Percentiles rank a stretch among this genome's conserved stretches.
Conservation (phyloP, 2,888 invertebrate species). For the Himalopsyche anomala region DNA sequence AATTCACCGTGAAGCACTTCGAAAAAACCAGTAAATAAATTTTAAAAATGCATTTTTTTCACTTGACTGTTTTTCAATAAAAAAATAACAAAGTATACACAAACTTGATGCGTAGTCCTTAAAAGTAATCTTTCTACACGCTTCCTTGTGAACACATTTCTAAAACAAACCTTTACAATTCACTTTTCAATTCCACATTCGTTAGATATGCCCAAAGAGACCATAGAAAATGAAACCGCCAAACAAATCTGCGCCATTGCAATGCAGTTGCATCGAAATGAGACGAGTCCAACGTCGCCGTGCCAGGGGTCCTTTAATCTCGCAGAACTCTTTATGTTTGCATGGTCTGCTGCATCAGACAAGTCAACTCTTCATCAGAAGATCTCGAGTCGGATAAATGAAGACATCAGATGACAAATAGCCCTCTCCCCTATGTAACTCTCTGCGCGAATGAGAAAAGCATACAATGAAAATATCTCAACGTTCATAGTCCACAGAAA, state of each 20-base stretch:
- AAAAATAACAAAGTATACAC: too few relatives aligned
- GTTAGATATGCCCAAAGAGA: slow-evolving; percentile 30
- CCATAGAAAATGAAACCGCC: background rate
- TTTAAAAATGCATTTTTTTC: too few relatives aligned
- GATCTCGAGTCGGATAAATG: slow-evolving; percentile 49
- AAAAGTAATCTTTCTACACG: background rate
- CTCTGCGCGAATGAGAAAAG: background rate
- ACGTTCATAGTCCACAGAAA: background rate
- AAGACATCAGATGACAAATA: slow-evolving; percentile 20
- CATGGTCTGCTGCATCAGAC: slow-evolving; percentile 29
- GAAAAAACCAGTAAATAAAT: too few relatives aligned
- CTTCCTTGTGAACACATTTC: slow-evolving; percentile 7
- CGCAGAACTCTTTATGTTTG: slow-evolving; percentile 55
- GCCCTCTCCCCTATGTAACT: background rate
- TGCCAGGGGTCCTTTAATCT: slow-evolving; percentile 50
- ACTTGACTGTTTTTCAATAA: too few relatives aligned
- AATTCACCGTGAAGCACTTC: too few relatives aligned
- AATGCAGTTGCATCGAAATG: slow-evolving; percentile 1
- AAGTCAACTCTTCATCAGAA: slow-evolving; percentile 57
- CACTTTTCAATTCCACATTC: slow-evolving; percentile 26
- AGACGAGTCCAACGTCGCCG: background rate
- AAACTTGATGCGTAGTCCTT: background rate
- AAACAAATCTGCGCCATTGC: slow-evolving; percentile 18
- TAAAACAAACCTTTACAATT: slow-evolving; percentile 42
- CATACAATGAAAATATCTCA: slow-evolving; percentile 2